A percentile compares a stretch with the other conserved stretches of the same genome.
Conservation (phyloP, 92 coral and sea anemone species). For the Porites divaricata region DNA sequence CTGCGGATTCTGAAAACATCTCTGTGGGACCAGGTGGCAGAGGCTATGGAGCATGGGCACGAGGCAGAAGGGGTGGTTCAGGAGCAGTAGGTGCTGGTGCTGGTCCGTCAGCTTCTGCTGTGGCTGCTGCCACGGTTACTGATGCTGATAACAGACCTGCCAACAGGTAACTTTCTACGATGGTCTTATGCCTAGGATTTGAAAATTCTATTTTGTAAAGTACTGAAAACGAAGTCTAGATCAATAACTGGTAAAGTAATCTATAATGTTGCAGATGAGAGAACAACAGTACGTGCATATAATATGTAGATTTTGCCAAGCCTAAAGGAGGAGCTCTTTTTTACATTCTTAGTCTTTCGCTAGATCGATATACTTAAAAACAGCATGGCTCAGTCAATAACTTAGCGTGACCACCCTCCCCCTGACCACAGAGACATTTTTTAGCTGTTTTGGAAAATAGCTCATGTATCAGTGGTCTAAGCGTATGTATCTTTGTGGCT, state of each 20-base stretch:
- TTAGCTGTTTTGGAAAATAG: too few relatives aligned
- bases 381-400: too few relatives aligned
- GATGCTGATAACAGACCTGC: conserved; percentile 69
- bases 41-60: conserved; percentile 92
- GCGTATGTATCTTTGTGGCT: too few relatives aligned
- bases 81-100: conserved; percentile 64
- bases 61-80: conserved; percentile 90
- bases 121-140: conserved; percentile 16
- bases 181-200: neutral
- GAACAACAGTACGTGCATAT: too few relatives aligned
- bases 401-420: too few relatives aligned
- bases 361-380: too few relatives aligned
- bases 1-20: conserved; percentile 83
- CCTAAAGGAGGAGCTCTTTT: neutral
- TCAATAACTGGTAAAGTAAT: too few relatives aligned
- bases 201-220: neutral
- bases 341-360: neutral
- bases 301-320: too few relatives aligned
- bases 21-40: conserved; percentile 91
- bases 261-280: too few relatives aligned
- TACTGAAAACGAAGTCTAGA: too few relatives aligned
- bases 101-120: conserved; percentile 40
- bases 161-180: conserved; percentile 58
- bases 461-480: too few relatives aligned
- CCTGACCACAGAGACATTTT: too few relatives aligned